These are phyloP conservation scores for Palythoa heliodiscus DNA, from an alignment of 92 coral and sea anemone genomes.

Conservation along the genomic window DNA sequence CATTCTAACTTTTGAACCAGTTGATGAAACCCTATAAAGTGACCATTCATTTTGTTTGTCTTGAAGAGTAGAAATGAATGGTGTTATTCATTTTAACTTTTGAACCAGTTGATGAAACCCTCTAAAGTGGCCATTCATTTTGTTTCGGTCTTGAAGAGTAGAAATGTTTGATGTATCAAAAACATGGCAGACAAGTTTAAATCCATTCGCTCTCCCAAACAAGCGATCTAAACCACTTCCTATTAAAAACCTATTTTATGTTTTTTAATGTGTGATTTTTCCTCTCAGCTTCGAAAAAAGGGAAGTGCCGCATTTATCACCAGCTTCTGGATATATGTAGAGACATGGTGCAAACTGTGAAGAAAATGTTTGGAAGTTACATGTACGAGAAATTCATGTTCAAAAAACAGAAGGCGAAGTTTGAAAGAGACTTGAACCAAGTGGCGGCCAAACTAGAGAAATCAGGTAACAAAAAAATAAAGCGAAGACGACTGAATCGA, in stretches of 20 bases:
- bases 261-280: not conserved
- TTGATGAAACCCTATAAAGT: too few relatives aligned
- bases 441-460: slow-evolving; percentile 80
- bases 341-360: slow-evolving; percentile 95
- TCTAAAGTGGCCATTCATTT: too few relatives aligned
- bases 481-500: not conserved
- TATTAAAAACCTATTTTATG: not conserved
- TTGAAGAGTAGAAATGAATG: too few relatives aligned
- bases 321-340: slow-evolving; percentile 95
- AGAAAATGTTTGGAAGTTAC: slow-evolving; percentile 88
- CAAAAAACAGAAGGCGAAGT: slow-evolving; percentile 75
- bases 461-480: slow-evolving; percentile 60
- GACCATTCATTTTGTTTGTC: too few relatives aligned
- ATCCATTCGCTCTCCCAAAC: too few relatives aligned
- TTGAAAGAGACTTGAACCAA: slow-evolving; percentile 74
- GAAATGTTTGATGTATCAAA: too few relatives aligned
- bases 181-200: too few relatives aligned
- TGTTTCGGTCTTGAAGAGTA: too few relatives aligned
- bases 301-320: slow-evolving; percentile 91
- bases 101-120: too few relatives aligned
- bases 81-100: too few relatives aligned
- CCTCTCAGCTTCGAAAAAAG: slow-evolving; percentile 68
- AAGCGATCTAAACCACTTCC: too few relatives aligned
- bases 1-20: too few relatives aligned
- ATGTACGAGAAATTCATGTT: slow-evolving; percentile 83